These are phyloP conservation scores for Megalops atlanticus DNA, from an alignment of 2,113 vertebrate genomes.

Conservation along the genomic window DNA sequence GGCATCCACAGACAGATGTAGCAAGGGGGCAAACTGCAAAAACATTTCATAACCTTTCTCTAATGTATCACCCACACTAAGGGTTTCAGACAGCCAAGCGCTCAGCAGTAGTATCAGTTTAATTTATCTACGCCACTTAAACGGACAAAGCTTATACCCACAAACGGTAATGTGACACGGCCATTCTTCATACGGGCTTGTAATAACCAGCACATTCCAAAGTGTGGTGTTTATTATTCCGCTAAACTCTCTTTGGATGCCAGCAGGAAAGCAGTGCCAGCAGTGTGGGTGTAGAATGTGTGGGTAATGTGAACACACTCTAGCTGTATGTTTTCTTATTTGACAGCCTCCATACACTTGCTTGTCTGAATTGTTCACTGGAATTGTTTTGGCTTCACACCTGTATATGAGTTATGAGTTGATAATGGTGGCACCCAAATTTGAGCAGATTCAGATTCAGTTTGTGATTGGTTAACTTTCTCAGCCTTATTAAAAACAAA, in stretches of 20 bases:
- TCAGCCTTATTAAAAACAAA: too few relatives aligned
- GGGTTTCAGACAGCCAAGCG: not conserved
- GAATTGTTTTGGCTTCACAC: not conserved
- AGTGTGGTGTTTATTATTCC: constrained; percentile 25
- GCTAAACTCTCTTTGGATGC: not conserved
- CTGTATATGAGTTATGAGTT: too few relatives aligned
- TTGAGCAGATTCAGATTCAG: too few relatives aligned
- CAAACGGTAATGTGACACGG: constrained; percentile 36
- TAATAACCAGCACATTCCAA: constrained; percentile 15
- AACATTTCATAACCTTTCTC: not conserved
- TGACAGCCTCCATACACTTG: not conserved
- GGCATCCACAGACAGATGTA: too few relatives aligned
- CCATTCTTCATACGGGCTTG: constrained; percentile 23
- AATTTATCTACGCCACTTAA: constrained; percentile 3
- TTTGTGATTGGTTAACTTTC: too few relatives aligned
- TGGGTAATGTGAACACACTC: not conserved
- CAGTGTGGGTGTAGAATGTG: not conserved
- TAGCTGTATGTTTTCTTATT: not conserved
- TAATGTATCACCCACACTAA: too few relatives aligned
- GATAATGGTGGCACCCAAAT: too few relatives aligned
- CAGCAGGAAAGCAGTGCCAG: not conserved
- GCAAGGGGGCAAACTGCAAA: too few relatives aligned
- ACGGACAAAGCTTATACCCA: constrained; percentile 25
- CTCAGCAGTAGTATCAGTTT: not conserved
- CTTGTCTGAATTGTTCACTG: not conserved